phyloP scores from a whole-genome alignment of 2,113 vertebrate genomes.

The Pteruthius melanotis region DNA sequence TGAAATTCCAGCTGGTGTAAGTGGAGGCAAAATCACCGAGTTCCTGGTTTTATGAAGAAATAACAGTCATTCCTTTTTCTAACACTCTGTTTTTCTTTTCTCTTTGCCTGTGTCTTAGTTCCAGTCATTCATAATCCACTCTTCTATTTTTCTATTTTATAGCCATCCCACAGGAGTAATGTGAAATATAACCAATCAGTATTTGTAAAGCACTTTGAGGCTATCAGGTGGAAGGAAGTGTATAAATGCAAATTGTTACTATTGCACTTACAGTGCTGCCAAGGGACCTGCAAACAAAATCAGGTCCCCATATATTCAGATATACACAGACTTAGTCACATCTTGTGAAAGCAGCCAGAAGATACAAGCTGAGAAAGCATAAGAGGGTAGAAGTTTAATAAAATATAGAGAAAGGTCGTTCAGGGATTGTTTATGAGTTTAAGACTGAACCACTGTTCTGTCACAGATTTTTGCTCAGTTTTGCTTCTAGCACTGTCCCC shows the following conservation, averaged over 20 bases:
- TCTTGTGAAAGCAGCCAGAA: background rate
- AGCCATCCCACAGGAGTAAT: slow-evolving; percentile 29
- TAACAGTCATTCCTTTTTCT: background rate
- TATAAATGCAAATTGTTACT: slow-evolving; percentile 29
- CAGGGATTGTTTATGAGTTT: background rate
- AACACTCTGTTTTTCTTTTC: background rate
- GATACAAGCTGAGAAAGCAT: background rate
- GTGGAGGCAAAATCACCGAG: background rate
- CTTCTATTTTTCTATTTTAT: slow-evolving; percentile 48
- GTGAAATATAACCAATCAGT: slow-evolving; percentile 48
- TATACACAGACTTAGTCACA: background rate
- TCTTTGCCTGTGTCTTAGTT: background rate
- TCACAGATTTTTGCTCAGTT: background rate
- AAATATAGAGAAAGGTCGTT: background rate
- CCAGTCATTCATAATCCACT: background rate
- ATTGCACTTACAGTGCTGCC: background rate
- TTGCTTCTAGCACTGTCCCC: background rate
- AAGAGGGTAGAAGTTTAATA: background rate
- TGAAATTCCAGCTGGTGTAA: background rate
- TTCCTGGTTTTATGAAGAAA: background rate
- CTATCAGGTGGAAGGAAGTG: slow-evolving; percentile 26
- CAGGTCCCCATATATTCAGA: background rate
- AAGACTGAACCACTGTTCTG: background rate
- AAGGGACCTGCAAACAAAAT: slow-evolving; percentile 23
- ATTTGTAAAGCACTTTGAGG: slow-evolving; percentile 36